Conservation (phyloP, 2,113 vertebrate genomes). For the Pristiophorus japonicus region DNA sequence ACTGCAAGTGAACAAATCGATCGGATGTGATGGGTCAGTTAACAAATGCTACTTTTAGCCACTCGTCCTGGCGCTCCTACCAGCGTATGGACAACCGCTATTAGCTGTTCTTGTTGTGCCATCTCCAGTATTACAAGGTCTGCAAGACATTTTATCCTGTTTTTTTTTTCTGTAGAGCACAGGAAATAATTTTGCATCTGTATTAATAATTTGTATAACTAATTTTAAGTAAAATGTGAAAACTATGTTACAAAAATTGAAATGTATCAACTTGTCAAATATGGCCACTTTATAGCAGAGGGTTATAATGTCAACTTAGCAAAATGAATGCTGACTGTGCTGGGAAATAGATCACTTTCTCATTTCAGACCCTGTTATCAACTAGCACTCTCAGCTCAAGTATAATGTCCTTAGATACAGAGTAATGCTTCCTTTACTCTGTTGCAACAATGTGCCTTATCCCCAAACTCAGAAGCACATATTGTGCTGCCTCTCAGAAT, state of each 20-base stretch:
- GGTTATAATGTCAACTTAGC: not conserved
- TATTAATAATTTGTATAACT: not conserved
- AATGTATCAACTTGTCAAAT: not conserved
- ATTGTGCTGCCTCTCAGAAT: not conserved
- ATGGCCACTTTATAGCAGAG: not conserved
- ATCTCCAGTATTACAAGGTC: not conserved
- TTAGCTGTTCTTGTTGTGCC: not conserved
- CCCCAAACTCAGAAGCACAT: not conserved
- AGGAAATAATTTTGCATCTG: not conserved
- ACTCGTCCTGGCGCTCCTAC: not conserved
- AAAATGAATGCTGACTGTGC: not conserved
- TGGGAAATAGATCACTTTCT: not conserved
- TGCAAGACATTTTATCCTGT: not conserved
- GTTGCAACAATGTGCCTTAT: conserved; percentile 13
- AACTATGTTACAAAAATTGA: not conserved
- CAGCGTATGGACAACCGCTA: not conserved
- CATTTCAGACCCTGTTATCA: not conserved
- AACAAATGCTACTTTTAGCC: not conserved
- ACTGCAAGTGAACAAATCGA: not conserved
- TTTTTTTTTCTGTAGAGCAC: not conserved
- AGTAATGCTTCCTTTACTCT: not conserved
- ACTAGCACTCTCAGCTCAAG: not conserved
- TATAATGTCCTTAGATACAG: not conserved
- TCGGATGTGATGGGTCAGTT: not conserved
- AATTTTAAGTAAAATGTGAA: not conserved